Percentiles rank a stretch among this genome's conserved stretches.
Conservation (phyloP, 2,113 vertebrate species). For the Smithornis capensis region DNA sequence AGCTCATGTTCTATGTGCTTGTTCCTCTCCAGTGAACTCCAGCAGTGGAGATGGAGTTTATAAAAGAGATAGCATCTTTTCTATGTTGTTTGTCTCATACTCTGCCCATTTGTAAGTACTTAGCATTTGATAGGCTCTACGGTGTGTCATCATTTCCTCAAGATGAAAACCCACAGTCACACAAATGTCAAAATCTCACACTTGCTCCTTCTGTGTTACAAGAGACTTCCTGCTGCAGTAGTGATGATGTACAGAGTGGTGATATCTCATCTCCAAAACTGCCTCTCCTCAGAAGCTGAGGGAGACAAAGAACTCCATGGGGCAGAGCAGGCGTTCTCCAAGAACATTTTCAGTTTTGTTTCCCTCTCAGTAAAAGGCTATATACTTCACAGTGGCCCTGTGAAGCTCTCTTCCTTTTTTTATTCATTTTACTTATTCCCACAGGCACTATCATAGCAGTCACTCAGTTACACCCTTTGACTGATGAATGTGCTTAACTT, state of each 20-base stretch:
- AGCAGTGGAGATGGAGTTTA: not conserved
- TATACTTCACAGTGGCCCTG: not conserved
- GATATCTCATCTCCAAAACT: not conserved
- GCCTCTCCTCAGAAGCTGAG: not conserved
- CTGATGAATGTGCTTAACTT: not conserved
- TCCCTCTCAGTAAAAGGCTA: not conserved
- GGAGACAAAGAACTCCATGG: rapidly evolving
- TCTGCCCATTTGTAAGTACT: constrained; percentile 8
- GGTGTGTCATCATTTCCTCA: not conserved
- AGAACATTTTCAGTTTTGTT: not conserved
- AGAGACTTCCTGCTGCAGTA: not conserved
- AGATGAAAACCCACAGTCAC: not conserved
- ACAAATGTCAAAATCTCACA: not conserved
- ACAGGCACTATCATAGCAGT: too few relatives aligned
- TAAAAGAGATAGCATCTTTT: not conserved
- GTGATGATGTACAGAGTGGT: not conserved
- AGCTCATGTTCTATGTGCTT: not conserved
- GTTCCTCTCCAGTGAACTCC: not conserved
- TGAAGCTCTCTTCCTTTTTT: not conserved
- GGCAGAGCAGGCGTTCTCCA: not conserved
- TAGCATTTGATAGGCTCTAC: not conserved
- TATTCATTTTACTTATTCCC: not conserved
- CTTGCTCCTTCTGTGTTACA: not conserved
- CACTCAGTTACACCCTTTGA: not conserved
- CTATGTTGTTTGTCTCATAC: not conserved